Base-by-base conservation (phyloP, 2,113 vertebrate species). In the Pontoporia blainvillei region DNA sequence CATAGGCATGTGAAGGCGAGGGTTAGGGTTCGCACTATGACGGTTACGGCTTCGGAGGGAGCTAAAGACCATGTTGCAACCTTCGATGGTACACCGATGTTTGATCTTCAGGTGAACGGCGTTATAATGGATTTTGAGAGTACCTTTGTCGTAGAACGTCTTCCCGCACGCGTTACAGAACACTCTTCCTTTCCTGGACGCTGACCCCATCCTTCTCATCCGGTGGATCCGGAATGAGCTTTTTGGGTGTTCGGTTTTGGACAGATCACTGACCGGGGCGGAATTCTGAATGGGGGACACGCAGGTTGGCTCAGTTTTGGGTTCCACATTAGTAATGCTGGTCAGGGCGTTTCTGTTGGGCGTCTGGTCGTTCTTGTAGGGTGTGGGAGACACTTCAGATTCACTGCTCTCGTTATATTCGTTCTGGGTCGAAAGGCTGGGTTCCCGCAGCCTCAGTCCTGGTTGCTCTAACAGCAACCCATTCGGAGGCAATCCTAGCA, bases 11-110 rank as follows among this genome's bases (percentile, higher is more conserved):
- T 99, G 99, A 93, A 99, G 99, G 29, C 99, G 99, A 15, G 99
- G 99, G 95, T 99, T 99, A 0, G 99, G 99, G 98, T 99, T 99
- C 98, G 99, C 99, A 95, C 99, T 99, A 97, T 99, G 99, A 83
- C 99, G 99, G 97, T 99, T 99, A 52, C 99, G 99, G 97, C 99
- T 99, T 98, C 99, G 99, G 90, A 99, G 98, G 67, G 99, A 99
- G 96, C 99, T 99, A 97, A 99, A 99, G 97, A 99, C 99, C 99
- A 99, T 99, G 96, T 99, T 99, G 98, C 99, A 99, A 31, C 99
- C 99, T 97, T 99, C 99, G 66, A 99, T 99, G 91, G 99, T 99
- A 98, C 99, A 99, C 39, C 99, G 99, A 94, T 99, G 99, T 97
- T 99, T 99, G 97, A 99, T 99, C 98, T 99, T 99, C 98, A 99